These are phyloP conservation scores for Heliconius melpomene DNA, from an alignment of 1,140 invertebrate genomes.

Conservation along the genomic window DNA sequence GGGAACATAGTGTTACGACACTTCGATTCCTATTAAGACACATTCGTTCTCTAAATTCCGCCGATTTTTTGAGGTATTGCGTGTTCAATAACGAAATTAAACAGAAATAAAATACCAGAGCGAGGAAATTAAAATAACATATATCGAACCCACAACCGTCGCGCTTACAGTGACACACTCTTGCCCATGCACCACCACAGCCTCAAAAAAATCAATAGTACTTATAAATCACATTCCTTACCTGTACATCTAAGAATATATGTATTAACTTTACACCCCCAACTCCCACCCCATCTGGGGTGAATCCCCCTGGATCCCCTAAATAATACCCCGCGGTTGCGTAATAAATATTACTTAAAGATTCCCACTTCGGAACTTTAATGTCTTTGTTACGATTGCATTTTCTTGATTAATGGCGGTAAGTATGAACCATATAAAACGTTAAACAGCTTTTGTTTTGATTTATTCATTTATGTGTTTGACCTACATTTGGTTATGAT, in stretches of 20 bases:
- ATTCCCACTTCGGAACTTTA: conserved; percentile 49
- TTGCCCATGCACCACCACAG: too few relatives aligned
- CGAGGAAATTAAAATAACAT: too few relatives aligned
- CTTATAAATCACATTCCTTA: not conserved
- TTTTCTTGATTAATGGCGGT: conserved; percentile 32
- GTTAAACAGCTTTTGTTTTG: conserved; percentile 17
- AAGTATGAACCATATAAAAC: not conserved
- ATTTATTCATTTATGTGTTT: conserved; percentile 1
- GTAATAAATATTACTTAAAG: conserved; percentile 69
- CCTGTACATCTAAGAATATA: not conserved
- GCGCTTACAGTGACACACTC: too few relatives aligned
- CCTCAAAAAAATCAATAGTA: not conserved
- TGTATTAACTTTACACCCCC: conserved; percentile 26
- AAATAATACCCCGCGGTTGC: conserved; percentile 64
- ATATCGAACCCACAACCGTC: too few relatives aligned
- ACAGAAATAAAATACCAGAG: too few relatives aligned
- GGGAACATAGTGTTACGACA: too few relatives aligned
- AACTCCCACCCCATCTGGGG: not conserved
- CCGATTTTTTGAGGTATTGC: too few relatives aligned
- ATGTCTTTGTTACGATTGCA: conserved; percentile 51
- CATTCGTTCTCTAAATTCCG: too few relatives aligned
- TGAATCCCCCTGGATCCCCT: conserved; percentile 35
- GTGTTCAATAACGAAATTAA: too few relatives aligned
- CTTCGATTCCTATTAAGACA: too few relatives aligned
- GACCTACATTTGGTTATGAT: not conserved